Evolutionary conservation across 64 coral and sea anemone species (phyloP).

Genomic region (Stichodactyla helianthus): DNA sequence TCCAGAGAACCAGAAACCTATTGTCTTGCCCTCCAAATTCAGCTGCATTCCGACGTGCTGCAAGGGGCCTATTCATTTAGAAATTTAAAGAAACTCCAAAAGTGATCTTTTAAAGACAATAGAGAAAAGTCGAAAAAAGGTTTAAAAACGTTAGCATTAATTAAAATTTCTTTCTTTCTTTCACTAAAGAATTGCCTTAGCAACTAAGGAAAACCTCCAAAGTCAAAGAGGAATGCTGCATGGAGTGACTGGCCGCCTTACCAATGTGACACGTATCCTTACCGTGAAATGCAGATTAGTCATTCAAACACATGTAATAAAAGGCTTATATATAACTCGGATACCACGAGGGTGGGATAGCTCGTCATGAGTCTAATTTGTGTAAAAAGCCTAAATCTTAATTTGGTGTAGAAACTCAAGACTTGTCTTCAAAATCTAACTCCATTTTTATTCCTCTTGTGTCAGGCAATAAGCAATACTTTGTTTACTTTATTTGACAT

Average conservation of each 20-base stretch:
- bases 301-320: neutral
- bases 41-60: no score
- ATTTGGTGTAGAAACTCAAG: neutral
- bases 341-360: neutral
- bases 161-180: neutral
- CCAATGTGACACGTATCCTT: constrained; percentile 89
- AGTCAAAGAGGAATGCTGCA: constrained; percentile 86
- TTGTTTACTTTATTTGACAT: no score
- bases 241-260: constrained; percentile 68
- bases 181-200: constrained; percentile 68
- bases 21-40: no score
- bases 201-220: constrained; percentile 97
- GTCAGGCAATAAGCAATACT: no score
- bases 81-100: neutral
- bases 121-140: neutral
- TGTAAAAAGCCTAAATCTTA: neutral
- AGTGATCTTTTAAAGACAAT: neutral
- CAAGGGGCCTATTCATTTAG: no score
- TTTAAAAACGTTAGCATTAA: neutral
- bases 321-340: neutral
- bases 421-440: no score
- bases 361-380: neutral
- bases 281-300: constrained; percentile 4
- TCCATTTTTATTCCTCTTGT: no score
- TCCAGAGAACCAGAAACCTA: no score